phyloP scores from a whole-genome alignment of 92 coral and sea anemone species.

The Micromussa lordhowensis region DNA sequence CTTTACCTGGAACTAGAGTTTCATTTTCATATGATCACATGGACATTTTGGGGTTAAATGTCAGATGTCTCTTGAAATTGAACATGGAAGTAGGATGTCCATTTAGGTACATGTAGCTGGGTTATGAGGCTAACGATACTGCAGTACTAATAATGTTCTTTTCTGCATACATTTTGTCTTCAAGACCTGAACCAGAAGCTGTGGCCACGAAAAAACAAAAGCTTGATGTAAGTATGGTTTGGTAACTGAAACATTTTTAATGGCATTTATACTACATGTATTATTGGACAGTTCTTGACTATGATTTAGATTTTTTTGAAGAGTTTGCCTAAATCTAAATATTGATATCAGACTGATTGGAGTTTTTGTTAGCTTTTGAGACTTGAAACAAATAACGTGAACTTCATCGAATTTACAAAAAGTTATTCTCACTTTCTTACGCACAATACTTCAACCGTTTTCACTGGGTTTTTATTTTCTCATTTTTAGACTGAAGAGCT shows the following conservation, averaged over 20 bases:
- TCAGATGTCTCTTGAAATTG: no score
- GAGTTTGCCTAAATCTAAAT: neutral
- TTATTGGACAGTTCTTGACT: neutral
- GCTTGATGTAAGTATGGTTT: conserved; percentile 70
- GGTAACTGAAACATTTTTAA: no score
- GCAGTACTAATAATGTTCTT: neutral
- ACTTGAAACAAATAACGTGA: neutral
- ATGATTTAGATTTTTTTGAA: neutral
- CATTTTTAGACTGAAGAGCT: conserved; percentile 76
- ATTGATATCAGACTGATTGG: neutral
- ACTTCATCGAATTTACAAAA: neutral
- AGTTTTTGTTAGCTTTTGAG: neutral
- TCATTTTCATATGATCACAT: no score
- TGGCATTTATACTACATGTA: no score
- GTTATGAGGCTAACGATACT: neutral
- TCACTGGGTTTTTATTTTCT: neutral
- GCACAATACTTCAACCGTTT: neutral
- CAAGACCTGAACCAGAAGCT: conserved; percentile 78
- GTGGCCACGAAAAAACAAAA: conserved; percentile 71
- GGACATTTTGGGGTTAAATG: no score
- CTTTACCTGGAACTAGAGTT: no score
- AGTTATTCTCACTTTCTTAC: neutral
- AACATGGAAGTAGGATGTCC: neutral
- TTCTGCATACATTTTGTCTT: neutral
- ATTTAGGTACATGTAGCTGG: neutral